A percentile compares a stretch with the other conserved stretches of the same genome.
phyloP scores from a whole-genome alignment of 2,797 vertebrate species.

The Ammospiza maritima region DNA sequence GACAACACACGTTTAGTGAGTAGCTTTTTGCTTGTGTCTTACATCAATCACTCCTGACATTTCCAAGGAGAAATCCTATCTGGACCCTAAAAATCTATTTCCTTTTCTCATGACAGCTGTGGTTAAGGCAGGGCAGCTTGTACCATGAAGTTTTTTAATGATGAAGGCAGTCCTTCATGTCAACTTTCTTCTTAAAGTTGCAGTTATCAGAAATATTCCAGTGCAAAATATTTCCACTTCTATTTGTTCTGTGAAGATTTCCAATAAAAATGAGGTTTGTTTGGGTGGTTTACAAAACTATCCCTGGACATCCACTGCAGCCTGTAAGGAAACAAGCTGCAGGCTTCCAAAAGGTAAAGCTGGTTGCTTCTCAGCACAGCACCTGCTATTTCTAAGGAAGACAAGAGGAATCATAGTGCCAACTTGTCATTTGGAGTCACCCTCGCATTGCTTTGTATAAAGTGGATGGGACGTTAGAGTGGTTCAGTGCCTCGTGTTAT shows the following conservation, averaged over 20 bases:
- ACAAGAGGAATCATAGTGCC: conserved; percentile 25
- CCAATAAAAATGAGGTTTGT: background rate
- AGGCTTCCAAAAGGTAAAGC: background rate
- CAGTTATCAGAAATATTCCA: conserved; percentile 18
- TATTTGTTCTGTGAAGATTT: background rate
- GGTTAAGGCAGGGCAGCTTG: conserved; percentile 59
- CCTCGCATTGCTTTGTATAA: conserved; percentile 20
- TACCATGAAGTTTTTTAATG: conserved; percentile 38
- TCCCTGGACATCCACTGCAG: background rate
- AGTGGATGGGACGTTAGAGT: conserved; percentile 34
- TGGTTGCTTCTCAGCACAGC: background rate
- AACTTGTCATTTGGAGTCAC: conserved; percentile 59
- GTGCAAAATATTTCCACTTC: background rate
- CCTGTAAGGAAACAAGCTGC: background rate
- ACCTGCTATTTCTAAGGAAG: background rate
- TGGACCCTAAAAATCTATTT: conserved; percentile 63
- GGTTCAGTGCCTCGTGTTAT: conserved; percentile 24
- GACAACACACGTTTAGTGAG: conserved; percentile 59
- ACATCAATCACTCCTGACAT: conserved; percentile 67
- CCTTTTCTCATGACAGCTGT: conserved; percentile 60
- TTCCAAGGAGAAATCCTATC: conserved; percentile 58
- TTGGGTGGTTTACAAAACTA: background rate
- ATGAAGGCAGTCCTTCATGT: conserved; percentile 24
- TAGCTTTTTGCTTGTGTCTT: conserved; percentile 59
- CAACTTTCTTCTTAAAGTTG: conserved; percentile 50